Base-by-base conservation (phyloP, 2,113 vertebrate genomes). In the Erythrolamprus reginae region DNA sequence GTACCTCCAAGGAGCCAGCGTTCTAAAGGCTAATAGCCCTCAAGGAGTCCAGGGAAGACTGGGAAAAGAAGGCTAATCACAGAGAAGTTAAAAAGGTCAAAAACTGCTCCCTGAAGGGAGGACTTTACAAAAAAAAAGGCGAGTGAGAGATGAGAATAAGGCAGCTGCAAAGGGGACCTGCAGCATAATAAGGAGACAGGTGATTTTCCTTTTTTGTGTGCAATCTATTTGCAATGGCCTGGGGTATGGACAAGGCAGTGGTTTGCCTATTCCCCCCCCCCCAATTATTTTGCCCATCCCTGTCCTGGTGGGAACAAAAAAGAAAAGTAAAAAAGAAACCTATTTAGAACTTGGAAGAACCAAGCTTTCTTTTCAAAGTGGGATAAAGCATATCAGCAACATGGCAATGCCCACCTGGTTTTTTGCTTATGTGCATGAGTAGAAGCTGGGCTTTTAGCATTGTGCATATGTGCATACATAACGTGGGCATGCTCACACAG, bases 11-110 rank as follows among this genome's bases (percentile, higher is more conserved):
- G 90, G 24, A 84, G 47, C 53, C 53, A n/a, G n/a, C n/a, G 8
- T 65, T 58, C 77, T 83, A 84, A 91, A 91, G 77, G 86, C 86
- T 91, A 91, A 91, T 58, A 50, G 86, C 90, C 53, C 52, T 83
- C 47, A 53, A 88, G 90, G 86, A 88, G 86, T 53, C 70, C 86
- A 55, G 47, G 86, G 86, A 91, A 61, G 77, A 53, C 53, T 84
- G n/a, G 70, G 70, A 65, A 55, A 82, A 88, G 61, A 84, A 88
- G 86, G 86, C 70, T 87, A 91, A 87, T 48, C 42, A 38, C 53
- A 15, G 70, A 3, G 10, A 28, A 83, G 86, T 91, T 83, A 84
- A 50, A 90, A 91, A 91, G 86, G 77, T 91, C 86, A 91, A 84
- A 91, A 84, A 53, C 86, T 91, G 86, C 47, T 91, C 70, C 90